A percentile compares a stretch with the other conserved stretches of the same genome.
Evolutionary conservation across 2,888 invertebrate species (phyloP).

Genomic region (Anarsia innoxiella): DNA sequence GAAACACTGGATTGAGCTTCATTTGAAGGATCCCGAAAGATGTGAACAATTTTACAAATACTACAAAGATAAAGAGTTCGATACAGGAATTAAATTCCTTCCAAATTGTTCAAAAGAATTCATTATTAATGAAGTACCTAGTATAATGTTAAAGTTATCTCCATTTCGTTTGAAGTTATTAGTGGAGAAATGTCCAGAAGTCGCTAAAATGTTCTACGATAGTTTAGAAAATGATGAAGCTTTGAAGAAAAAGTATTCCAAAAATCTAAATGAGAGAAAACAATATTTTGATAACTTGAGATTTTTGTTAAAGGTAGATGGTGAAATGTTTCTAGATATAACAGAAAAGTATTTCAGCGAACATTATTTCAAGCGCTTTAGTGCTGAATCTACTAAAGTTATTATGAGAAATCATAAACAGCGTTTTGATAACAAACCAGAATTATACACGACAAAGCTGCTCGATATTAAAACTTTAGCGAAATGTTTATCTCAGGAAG

Average conservation of each 20-base stretch:
- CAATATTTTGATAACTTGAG: conserved; percentile 5
- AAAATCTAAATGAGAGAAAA: no score
- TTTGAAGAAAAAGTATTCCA: no score
- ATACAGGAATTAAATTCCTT: conserved; percentile 38
- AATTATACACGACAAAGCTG: conserved; percentile 24
- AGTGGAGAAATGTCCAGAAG: conserved; percentile 35
- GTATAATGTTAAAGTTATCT: conserved; percentile 32
- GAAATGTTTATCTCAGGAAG: conserved; percentile 19
- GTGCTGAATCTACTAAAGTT: conserved; percentile 20
- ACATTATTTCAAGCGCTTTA: conserved; percentile 13
- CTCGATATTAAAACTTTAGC: conserved; percentile 23
- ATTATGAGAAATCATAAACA: conserved; percentile 22
- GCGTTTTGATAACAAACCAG: conserved; percentile 24
- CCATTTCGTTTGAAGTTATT: conserved; percentile 36
- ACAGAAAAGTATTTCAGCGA: conserved; percentile 20
- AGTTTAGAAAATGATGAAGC: conserved; percentile 26
- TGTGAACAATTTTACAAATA: conserved; percentile 42
- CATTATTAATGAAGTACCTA: conserved; percentile 26
- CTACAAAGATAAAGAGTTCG: conserved; percentile 29
- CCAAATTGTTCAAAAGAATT: conserved; percentile 33
- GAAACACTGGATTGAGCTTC: conserved; percentile 37
- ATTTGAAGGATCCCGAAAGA: conserved; percentile 30
- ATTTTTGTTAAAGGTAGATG: conserved; percentile 33
- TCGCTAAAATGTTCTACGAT: conserved; percentile 38
- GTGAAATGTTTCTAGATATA: conserved; percentile 24